Evolutionary conservation across 1,140 invertebrate genomes (phyloP).

Genomic region (Orius insidiosus): DNA sequence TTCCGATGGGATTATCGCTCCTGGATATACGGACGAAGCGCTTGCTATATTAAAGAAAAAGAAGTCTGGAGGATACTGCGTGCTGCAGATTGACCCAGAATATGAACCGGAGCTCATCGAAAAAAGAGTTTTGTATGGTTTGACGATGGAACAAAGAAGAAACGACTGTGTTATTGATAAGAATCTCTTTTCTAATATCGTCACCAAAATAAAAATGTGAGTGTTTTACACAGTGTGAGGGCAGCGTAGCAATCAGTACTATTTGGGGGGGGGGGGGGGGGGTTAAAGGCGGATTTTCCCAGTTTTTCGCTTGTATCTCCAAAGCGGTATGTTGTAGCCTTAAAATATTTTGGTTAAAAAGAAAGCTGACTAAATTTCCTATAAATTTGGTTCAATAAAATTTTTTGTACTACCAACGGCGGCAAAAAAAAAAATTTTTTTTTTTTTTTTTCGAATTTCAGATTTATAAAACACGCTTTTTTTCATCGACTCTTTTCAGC

Average conservation of each 20-base stretch:
- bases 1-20: conserved; percentile 93
- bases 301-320: neutral
- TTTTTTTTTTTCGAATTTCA: too few species aligned
- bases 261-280: neutral
- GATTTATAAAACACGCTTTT: too few species aligned
- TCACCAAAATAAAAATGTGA: conserved; percentile 49
- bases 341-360: neutral
- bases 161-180: conserved; percentile 77
- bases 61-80: conserved; percentile 84
- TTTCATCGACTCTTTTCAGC: too few species aligned
- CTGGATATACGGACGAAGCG: conserved; percentile 70
- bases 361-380: too few species aligned
- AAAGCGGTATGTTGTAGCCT: neutral
- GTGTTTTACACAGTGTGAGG: conserved; percentile 8
- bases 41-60: conserved; percentile 84
- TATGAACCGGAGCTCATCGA: conserved; percentile 72
- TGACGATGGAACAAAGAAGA: conserved; percentile 79
- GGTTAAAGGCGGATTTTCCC: neutral
- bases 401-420: too few species aligned
- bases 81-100: conserved; percentile 78
- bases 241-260: too few species aligned
- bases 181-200: conserved; percentile 67
- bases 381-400: too few species aligned
- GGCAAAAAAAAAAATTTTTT: too few species aligned
- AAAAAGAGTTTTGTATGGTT: conserved; percentile 73